Evolutionary conservation across 2,797 vertebrate species (phyloP).

Genomic region (Liasis olivaceus): DNA sequence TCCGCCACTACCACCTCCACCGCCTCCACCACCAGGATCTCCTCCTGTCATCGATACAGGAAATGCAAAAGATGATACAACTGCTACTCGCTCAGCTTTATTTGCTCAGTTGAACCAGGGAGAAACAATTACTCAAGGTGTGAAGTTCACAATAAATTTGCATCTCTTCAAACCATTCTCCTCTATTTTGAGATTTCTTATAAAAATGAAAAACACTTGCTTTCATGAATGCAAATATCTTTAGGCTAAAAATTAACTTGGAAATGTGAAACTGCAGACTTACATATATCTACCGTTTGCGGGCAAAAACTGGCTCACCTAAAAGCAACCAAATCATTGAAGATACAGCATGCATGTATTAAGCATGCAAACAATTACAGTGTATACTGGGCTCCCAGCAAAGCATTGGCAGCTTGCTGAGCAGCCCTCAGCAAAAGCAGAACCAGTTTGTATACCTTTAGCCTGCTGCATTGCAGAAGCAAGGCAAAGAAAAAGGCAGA

Average conservation of each 20-base stretch:
- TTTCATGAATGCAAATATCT: not conserved
- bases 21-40: slow-evolving; percentile 83
- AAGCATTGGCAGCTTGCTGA: too few relatives aligned
- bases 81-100: slow-evolving; percentile 83
- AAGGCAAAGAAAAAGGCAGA: too few relatives aligned
- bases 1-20: slow-evolving; percentile 75
- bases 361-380: too few relatives aligned
- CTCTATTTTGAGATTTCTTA: not conserved
- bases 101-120: slow-evolving; percentile 97
- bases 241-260: not conserved
- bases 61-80: slow-evolving; percentile 68
- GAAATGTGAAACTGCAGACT: not conserved
- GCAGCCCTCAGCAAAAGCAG: too few relatives aligned
- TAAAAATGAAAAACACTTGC: not conserved
- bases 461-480: too few relatives aligned
- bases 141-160: slow-evolving; percentile 28
- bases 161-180: not conserved
- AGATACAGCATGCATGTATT: too few relatives aligned
- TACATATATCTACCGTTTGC: not conserved
- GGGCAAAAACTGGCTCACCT: too few relatives aligned
- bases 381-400: too few relatives aligned
- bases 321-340: too few relatives aligned
- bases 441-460: too few relatives aligned
- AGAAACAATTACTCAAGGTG: slow-evolving; percentile 92
- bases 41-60: slow-evolving; percentile 78